Percentiles rank a stretch among this genome's conserved stretches.
phyloP scores from a whole-genome alignment of 2,888 invertebrate genomes.

The Chalcosyrphus nemorum region DNA sequence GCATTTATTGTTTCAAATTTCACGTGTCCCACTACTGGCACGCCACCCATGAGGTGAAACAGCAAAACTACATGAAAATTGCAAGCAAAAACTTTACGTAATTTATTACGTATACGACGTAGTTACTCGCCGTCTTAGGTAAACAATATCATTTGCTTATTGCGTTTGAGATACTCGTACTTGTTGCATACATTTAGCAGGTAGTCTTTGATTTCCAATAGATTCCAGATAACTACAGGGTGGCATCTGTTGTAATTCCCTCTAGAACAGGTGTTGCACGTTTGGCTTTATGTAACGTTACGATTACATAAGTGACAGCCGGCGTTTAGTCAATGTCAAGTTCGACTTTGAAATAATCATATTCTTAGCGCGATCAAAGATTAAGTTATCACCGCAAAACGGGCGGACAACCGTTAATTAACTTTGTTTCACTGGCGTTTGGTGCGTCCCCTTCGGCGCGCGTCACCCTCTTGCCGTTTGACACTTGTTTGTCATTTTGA shows the following conservation, averaged over 20 bases:
- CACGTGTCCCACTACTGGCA: slow-evolving; percentile 58
- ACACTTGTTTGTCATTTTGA: slow-evolving; percentile 70
- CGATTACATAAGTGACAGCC: not conserved
- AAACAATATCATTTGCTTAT: slow-evolving; percentile 60
- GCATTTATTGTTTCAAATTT: slow-evolving; percentile 62
- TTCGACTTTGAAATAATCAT: slow-evolving; percentile 39
- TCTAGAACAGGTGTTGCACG: slow-evolving; percentile 28
- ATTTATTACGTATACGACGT: slow-evolving; percentile 61
- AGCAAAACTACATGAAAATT: slow-evolving; percentile 36
- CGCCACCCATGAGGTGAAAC: slow-evolving; percentile 45
- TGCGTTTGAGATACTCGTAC: slow-evolving; percentile 48
- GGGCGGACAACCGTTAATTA: slow-evolving; percentile 50
- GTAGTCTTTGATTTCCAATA: slow-evolving; percentile 26
- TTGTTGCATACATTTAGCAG: slow-evolving; percentile 5
- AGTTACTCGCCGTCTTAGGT: slow-evolving; percentile 48
- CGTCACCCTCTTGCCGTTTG: slow-evolving; percentile 27
- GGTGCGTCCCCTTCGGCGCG: not conserved
- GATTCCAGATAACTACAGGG: slow-evolving; percentile 17
- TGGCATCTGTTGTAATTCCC: slow-evolving; percentile 37
- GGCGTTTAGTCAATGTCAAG: slow-evolving; percentile 58
- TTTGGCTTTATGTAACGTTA: slow-evolving; percentile 27
- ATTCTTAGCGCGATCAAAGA: slow-evolving; percentile 42
- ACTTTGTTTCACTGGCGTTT: slow-evolving; percentile 40
- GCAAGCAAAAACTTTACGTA: slow-evolving; percentile 52
- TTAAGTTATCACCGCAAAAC: slow-evolving; percentile 54